phyloP scores from a whole-genome alignment of 35 echinoderm and acorn worm species.

The Ophioderma brevispina region DNA sequence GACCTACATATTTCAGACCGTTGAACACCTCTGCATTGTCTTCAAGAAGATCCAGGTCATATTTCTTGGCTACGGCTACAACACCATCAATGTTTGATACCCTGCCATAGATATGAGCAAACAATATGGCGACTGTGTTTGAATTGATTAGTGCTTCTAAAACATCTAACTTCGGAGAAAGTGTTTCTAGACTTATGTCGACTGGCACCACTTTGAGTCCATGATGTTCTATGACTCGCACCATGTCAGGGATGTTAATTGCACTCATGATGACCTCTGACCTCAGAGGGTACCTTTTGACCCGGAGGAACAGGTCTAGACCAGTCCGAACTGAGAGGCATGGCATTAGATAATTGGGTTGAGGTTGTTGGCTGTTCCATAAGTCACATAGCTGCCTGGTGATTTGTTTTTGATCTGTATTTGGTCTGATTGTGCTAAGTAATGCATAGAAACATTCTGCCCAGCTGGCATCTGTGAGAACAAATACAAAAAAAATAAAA shows the following conservation, averaged over 20 bases:
- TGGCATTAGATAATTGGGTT: slow-evolving; percentile 26
- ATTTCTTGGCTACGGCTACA: slow-evolving; percentile 51
- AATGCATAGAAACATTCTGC: neutral
- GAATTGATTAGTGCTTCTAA: slow-evolving; percentile 64
- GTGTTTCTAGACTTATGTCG: slow-evolving; percentile 64
- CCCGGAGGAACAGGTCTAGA: slow-evolving; percentile 75
- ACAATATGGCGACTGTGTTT: slow-evolving; percentile 81
- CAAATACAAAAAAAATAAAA: neutral
- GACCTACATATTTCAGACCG: slow-evolving; percentile 52
- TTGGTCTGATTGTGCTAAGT: neutral
- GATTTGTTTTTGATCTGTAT: neutral
- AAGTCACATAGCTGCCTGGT: neutral
- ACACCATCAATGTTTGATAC: slow-evolving; percentile 69
- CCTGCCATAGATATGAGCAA: slow-evolving; percentile 91
- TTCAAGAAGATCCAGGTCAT: slow-evolving; percentile 73
- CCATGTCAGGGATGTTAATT: slow-evolving; percentile 87
- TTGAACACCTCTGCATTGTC: slow-evolving; percentile 83
- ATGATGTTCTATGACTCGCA: slow-evolving; percentile 69
- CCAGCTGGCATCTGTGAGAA: neutral
- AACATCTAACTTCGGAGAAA: slow-evolving; percentile 55
- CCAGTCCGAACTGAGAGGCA: slow-evolving; percentile 85
- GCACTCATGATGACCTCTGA: slow-evolving; percentile 88
- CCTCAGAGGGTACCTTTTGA: slow-evolving; percentile 76
- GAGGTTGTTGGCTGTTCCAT: neutral
- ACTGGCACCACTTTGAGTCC: slow-evolving; percentile 73